These are phyloP conservation scores for Crossaster papposus DNA, from an alignment of 53 echinoderm and acorn worm species.

Conservation along the genomic window DNA sequence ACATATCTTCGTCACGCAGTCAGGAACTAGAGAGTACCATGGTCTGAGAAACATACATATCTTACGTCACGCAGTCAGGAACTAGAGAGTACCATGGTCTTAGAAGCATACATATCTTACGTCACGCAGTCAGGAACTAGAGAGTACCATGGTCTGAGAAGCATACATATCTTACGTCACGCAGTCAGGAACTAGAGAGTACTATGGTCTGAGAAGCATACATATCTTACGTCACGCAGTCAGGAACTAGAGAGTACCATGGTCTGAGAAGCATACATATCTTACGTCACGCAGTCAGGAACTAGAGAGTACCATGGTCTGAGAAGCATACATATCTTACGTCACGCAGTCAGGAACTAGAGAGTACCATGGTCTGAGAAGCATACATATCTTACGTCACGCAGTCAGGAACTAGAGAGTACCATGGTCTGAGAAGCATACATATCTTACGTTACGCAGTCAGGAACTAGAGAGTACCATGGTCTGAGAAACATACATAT, in stretches of 20 bases:
- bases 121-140: conserved; percentile 84
- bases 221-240: conserved; percentile 74
- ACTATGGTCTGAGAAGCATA: conserved; percentile 52
- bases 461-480: conserved; percentile 78
- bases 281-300: conserved; percentile 89
- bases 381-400: conserved; percentile 54
- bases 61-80: conserved; percentile 89
- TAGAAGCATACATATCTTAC: neutral
- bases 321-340: neutral
- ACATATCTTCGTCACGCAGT: conserved; percentile 74
- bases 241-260: conserved; percentile 78
- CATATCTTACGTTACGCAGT: conserved; percentile 73
- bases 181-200: conserved; percentile 82
- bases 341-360: conserved; percentile 84
- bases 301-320: conserved; percentile 71
- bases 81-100: conserved; percentile 71
- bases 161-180: conserved; percentile 54
- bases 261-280: conserved; percentile 35
- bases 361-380: conserved; percentile 68
- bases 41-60: conserved; percentile 37
- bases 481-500: conserved; percentile 37
- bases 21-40: conserved; percentile 78
- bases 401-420: conserved; percentile 82
- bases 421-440: conserved; percentile 53
- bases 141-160: conserved; percentile 68